A percentile compares a stretch with the other conserved stretches of the same genome.
Evolutionary conservation across 2,888 invertebrate species (phyloP).

Genomic region (Mechanitis messenoides): DNA sequence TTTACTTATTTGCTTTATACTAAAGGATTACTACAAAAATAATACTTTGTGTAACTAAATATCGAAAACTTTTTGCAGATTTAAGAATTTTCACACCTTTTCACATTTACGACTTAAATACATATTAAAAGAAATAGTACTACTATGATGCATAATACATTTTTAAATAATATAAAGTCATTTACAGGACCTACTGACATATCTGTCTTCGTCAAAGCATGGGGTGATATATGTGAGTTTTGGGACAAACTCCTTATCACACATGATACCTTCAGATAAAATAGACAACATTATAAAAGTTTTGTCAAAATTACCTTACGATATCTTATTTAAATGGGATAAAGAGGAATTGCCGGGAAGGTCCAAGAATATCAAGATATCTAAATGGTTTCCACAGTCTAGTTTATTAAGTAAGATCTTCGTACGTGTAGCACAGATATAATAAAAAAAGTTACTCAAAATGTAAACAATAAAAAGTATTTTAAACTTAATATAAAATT

Average conservation of each 20-base stretch:
- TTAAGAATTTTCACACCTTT: too few relatives aligned
- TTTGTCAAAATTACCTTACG: constrained; percentile 57
- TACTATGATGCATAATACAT: too few relatives aligned
- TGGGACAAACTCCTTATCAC: constrained; percentile 55
- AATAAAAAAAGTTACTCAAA: too few relatives aligned
- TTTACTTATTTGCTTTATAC: too few relatives aligned
- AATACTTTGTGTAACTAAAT: too few relatives aligned
- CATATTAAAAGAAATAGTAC: too few relatives aligned
- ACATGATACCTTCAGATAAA: constrained; percentile 43
- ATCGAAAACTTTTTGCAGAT: too few relatives aligned
- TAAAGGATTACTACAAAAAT: too few relatives aligned
- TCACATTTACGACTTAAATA: too few relatives aligned
- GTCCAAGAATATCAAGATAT: constrained; percentile 53
- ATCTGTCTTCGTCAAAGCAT: constrained; percentile 51
- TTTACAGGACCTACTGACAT: constrained; percentile 49
- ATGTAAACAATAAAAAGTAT: not conserved
- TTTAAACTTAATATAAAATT: too few relatives aligned
- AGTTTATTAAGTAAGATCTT: constrained; percentile 50
- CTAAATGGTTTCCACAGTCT: constrained; percentile 67
- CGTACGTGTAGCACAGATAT: too few relatives aligned
- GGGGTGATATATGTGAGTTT: constrained; percentile 66
- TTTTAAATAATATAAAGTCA: not conserved
- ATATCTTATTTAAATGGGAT: constrained; percentile 67
- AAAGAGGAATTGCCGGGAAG: constrained; percentile 46
- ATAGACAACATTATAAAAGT: constrained; percentile 44